A percentile compares a stretch with the other conserved stretches of the same genome.
These are phyloP conservation scores for Hyalella azteca DNA, from an alignment of 2,888 invertebrate genomes.

Conservation along the genomic window DNA sequence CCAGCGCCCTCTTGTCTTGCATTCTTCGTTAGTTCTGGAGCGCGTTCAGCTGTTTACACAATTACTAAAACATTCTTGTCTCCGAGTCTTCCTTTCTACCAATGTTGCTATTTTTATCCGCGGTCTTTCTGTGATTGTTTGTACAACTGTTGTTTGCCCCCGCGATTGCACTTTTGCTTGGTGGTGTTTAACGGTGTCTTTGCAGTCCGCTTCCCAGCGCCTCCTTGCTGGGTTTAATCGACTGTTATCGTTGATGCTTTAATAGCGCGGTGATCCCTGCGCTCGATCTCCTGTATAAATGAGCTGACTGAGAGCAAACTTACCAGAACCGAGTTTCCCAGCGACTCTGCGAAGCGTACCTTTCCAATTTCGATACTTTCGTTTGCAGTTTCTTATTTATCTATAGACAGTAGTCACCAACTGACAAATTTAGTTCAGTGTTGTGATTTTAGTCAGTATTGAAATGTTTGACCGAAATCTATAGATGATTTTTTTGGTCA, in stretches of 20 bases:
- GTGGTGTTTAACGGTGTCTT: conserved; percentile 28
- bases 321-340: too few species aligned
- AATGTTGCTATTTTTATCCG: conserved; percentile 10
- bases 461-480: too few species aligned
- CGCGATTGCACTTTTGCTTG: conserved; percentile 21
- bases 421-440: too few species aligned
- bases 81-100: conserved; percentile 14
- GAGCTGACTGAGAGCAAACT: too few species aligned
- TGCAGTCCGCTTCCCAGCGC: not conserved
- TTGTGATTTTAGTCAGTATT: too few species aligned
- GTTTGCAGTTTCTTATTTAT: too few species aligned
- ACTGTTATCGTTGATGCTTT: conserved; percentile 11
- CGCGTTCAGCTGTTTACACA: conserved; percentile 26
- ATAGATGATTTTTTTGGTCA: too few species aligned
- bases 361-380: too few species aligned
- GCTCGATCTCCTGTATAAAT: too few species aligned
- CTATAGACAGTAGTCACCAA: too few species aligned
- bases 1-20: conserved; percentile 8
- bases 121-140: conserved; percentile 1
- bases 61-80: conserved; percentile 28
- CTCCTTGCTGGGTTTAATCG: not conserved
- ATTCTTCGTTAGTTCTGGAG: not conserved
- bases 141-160: conserved; percentile 6
- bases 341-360: too few species aligned
- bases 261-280: too few species aligned